Conservation (phyloP, 2,113 vertebrate genomes). For the Nicator chloris region DNA sequence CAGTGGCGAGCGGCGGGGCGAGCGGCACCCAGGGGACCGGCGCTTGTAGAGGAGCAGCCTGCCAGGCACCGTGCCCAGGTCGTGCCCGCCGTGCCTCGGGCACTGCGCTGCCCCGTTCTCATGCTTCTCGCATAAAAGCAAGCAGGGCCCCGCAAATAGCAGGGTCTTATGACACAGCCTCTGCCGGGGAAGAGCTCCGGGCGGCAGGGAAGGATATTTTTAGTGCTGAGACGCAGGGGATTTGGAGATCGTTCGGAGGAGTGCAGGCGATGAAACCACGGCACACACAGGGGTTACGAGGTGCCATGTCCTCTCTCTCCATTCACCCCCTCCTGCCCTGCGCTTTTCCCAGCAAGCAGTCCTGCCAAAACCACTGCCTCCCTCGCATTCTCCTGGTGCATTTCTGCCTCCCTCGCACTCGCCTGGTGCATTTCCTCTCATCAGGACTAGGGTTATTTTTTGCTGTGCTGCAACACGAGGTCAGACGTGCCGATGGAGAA, state of each 20-base stretch:
- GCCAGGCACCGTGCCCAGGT: neutral
- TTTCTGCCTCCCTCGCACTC: conserved; percentile 7
- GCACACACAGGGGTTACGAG: conserved; percentile 16
- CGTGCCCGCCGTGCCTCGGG: neutral
- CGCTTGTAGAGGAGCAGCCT: neutral
- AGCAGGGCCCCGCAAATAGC: conserved; percentile 62
- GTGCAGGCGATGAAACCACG: neutral
- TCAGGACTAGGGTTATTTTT: conserved; percentile 7
- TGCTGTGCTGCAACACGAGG: conserved; percentile 35
- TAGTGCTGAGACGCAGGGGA: conserved; percentile 55
- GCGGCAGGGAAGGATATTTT: conserved; percentile 58
- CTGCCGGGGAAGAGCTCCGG: conserved; percentile 46
- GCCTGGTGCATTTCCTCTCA: conserved; percentile 24
- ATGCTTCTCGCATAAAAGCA: neutral
- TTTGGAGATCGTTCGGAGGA: conserved; percentile 13
- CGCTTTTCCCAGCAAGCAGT: neutral
- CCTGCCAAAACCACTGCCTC: conserved; percentile 42
- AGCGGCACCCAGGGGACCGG: neutral
- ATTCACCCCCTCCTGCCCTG: too few relatives aligned
- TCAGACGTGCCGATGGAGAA: neutral
- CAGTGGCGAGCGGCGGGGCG: neutral
- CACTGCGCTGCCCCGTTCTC: neutral
- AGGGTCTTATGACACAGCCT: conserved; percentile 65
- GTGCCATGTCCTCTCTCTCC: neutral
- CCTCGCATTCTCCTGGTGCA: neutral